phyloP scores from a whole-genome alignment of 2,113 vertebrate species.

The Daubentonia madagascariensis region DNA sequence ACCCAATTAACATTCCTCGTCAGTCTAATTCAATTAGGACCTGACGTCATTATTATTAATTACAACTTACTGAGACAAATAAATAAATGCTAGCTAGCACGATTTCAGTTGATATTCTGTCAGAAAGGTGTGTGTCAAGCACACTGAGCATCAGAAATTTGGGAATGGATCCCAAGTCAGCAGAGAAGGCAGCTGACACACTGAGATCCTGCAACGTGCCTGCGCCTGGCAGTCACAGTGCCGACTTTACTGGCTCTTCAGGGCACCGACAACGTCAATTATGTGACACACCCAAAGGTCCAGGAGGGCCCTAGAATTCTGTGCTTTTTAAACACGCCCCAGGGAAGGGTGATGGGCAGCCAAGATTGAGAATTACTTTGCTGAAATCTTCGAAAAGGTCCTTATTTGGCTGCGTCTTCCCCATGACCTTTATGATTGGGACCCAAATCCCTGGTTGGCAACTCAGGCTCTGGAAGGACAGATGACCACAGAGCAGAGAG shows the following conservation, averaged over 20 bases:
- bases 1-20: not conserved
- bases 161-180: not conserved
- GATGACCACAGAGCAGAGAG: not conserved
- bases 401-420: too few species aligned
- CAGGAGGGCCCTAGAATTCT: not conserved
- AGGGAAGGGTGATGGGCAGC: not conserved
- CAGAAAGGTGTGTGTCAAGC: not conserved
- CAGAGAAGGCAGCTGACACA: rapidly evolving
- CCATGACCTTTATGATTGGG: too few species aligned
- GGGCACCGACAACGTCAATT: rapidly evolving
- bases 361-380: too few species aligned
- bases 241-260: rapidly evolving
- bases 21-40: not conserved
- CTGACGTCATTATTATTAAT: not conserved
- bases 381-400: not conserved
- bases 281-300: not conserved
- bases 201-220: rapidly evolving
- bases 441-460: not conserved
- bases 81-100: not conserved
- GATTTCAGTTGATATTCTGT: rapidly evolving
- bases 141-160: not conserved
- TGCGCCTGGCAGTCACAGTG: rapidly evolving
- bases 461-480: not conserved
- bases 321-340: not conserved
- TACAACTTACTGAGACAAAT: not conserved